These are phyloP conservation scores for Penaeus japonicus DNA, from an alignment of 1,140 invertebrate genomes.

Conservation along the genomic window DNA sequence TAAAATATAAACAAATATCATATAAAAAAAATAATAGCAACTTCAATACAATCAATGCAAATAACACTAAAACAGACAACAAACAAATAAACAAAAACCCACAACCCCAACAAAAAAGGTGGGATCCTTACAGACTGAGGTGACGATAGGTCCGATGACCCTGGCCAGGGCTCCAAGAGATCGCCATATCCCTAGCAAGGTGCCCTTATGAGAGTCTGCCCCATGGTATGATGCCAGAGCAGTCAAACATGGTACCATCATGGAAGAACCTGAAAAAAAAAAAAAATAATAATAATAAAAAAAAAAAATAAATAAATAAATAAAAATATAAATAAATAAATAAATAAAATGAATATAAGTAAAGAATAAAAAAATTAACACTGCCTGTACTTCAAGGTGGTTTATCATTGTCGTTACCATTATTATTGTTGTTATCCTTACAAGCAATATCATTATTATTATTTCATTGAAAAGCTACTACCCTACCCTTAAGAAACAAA, in stretches of 20 bases:
- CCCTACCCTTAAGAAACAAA: too few species aligned
- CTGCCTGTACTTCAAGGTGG: too few species aligned
- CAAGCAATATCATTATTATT: too few species aligned
- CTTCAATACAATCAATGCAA: too few species aligned
- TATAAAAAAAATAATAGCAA: too few species aligned
- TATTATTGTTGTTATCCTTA: too few species aligned
- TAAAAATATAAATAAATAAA: too few species aligned
- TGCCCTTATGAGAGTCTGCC: slow-evolving; percentile 85
- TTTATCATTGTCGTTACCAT: too few species aligned
- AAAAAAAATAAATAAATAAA: neutral
- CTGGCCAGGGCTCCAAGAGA: slow-evolving; percentile 92
- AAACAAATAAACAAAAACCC: neutral
- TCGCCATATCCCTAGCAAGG: slow-evolving; percentile 90
- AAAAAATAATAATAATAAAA: neutral
- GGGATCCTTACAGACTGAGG: slow-evolving; percentile 30
- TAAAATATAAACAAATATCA: too few species aligned
- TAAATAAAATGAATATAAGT: too few species aligned
- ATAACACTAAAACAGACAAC: neutral
- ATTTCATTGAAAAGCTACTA: too few species aligned
- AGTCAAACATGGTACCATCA: slow-evolving; percentile 86
- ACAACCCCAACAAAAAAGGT: neutral
- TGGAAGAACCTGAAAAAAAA: slow-evolving; percentile 39
- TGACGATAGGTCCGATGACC: slow-evolving; percentile 83
- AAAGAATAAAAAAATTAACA: too few species aligned
- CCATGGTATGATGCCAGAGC: slow-evolving; percentile 87